A percentile compares a stretch with the other conserved stretches of the same genome.
Conservation (phyloP, 2,888 invertebrate species). For the Lypha dubia region DNA sequence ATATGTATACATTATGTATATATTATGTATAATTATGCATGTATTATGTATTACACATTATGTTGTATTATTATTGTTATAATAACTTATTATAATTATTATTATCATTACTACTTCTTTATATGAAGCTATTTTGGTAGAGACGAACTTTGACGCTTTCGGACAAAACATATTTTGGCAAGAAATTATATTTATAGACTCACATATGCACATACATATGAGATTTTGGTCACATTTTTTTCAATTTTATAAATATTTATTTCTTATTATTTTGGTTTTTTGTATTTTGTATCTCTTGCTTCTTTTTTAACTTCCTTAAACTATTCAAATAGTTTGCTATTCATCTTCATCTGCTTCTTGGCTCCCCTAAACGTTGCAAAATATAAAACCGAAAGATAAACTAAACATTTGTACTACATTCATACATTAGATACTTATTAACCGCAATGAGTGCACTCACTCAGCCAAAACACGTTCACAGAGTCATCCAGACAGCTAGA, state of each 20-base stretch:
- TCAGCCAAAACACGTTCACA: slow-evolving; percentile 69
- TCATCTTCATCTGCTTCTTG: slow-evolving; percentile 70
- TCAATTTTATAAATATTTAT: slow-evolving; percentile 1
- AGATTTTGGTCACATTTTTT: slow-evolving; percentile 69
- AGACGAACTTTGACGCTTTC: slow-evolving; percentile 76
- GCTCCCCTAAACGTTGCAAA: slow-evolving; percentile 40
- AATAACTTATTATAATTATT: too few relatives aligned
- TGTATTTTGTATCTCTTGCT: slow-evolving; percentile 60
- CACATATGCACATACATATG: slow-evolving; percentile 78
- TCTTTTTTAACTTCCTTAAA: slow-evolving; percentile 67
- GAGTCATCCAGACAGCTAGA: slow-evolving; percentile 52
- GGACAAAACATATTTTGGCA: slow-evolving; percentile 80
- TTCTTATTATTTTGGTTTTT: slow-evolving; percentile 69
- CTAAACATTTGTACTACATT: slow-evolving; percentile 29
- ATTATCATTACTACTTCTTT: neutral
- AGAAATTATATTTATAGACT: slow-evolving; percentile 81
- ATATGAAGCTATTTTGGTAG: slow-evolving; percentile 72
- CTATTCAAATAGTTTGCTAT: slow-evolving; percentile 70
- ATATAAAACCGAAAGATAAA: slow-evolving; percentile 41
- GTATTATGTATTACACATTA: too few relatives aligned
- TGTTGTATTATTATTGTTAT: too few relatives aligned
- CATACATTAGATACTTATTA: slow-evolving; percentile 54
- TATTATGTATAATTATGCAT: too few relatives aligned
- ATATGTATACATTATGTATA: too few relatives aligned
- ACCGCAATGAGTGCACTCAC: slow-evolving; percentile 72